Evolutionary conservation across 2,888 invertebrate genomes (phyloP).

Genomic region (Rhyacophila evoluta): DNA sequence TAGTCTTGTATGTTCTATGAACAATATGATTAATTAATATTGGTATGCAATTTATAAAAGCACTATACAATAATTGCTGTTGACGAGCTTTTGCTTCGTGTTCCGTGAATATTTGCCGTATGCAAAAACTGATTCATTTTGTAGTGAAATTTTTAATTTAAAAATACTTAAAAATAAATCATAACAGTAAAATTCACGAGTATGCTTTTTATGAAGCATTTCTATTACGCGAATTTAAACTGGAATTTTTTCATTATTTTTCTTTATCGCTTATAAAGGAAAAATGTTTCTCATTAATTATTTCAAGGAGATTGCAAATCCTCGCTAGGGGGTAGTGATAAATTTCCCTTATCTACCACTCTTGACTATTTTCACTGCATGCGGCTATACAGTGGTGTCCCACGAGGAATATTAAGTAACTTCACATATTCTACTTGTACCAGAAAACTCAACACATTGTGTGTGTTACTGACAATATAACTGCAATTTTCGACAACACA

Average conservation of each 20-base stretch:
- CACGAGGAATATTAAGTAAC: background rate
- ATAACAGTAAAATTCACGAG: background rate
- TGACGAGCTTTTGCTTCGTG: no score
- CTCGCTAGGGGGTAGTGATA: background rate
- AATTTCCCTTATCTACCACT: background rate
- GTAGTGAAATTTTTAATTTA: no score
- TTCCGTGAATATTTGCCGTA: no score
- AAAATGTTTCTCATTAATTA: conserved; percentile 12
- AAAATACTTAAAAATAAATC: background rate
- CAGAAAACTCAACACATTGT: no score
- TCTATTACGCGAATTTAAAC: background rate
- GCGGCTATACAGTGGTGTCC: background rate
- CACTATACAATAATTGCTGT: background rate
- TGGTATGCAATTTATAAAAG: no score
- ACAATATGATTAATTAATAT: no score
- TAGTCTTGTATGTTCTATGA: no score
- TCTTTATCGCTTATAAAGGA: background rate
- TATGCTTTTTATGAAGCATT: background rate
- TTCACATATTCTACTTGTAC: no score
- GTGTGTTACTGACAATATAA: no score
- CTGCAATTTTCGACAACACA: no score
- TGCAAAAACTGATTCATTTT: background rate
- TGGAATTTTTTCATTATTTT: background rate
- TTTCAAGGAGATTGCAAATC: conserved; percentile 15
- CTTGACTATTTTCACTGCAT: conserved; percentile 6